A percentile compares a stretch with the other conserved stretches of the same genome.
Conservation (phyloP, 1,140 invertebrate species). For the Leptonema lineaticorne region DNA sequence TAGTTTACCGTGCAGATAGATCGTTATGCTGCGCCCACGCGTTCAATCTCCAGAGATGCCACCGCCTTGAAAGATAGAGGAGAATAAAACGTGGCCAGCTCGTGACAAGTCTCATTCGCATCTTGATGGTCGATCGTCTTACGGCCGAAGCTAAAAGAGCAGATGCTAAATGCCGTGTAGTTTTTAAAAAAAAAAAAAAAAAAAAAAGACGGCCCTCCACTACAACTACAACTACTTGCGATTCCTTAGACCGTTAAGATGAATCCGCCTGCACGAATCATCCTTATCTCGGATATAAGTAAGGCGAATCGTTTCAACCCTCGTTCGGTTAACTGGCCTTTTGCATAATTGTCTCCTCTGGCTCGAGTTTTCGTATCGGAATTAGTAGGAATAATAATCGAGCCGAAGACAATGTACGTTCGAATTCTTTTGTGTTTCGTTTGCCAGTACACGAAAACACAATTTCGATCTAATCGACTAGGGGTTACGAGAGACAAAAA, state of each 20-base stretch:
- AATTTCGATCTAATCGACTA: too few relatives aligned
- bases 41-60: neutral
- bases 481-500: too few relatives aligned
- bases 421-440: too few relatives aligned
- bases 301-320: too few relatives aligned
- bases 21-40: neutral
- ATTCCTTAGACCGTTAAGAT: neutral
- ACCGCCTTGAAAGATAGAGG: neutral
- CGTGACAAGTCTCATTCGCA: constrained; percentile 13
- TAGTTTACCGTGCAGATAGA: neutral
- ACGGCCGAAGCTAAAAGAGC: neutral
- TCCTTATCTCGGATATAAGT: constrained; percentile 2
- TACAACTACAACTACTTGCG: too few relatives aligned
- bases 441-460: too few relatives aligned
- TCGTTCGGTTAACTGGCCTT: too few relatives aligned
- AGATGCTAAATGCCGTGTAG: too few relatives aligned
- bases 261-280: constrained; percentile 5
- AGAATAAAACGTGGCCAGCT: neutral
- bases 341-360: neutral
- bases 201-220: too few relatives aligned
- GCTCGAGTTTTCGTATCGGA: neutral
- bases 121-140: constrained; percentile 2
- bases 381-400: too few relatives aligned
- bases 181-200: too few relatives aligned
- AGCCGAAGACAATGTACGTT: too few relatives aligned